phyloP scores from a whole-genome alignment of 2,888 invertebrate genomes.

The Ecdyonurus torrentis region DNA sequence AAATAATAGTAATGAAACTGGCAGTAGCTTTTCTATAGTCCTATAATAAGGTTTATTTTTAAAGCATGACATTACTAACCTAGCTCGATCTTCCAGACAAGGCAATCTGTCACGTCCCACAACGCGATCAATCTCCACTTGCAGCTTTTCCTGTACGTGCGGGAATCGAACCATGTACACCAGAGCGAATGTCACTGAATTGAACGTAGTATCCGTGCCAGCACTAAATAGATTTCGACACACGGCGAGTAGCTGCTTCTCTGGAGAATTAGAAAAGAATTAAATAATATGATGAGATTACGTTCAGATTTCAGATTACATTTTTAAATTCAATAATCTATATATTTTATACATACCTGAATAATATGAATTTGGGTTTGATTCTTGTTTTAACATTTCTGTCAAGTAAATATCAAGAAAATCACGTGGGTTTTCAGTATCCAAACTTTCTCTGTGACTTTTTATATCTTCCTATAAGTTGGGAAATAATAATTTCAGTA shows the following conservation, averaged over 20 bases:
- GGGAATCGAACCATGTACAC: constrained; percentile 16
- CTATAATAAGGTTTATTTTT: too few relatives aligned
- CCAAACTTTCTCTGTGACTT: constrained; percentile 11
- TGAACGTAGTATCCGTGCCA: constrained; percentile 15
- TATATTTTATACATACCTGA: neutral
- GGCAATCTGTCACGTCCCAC: constrained; percentile 17
- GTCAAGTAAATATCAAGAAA: constrained; percentile 14
- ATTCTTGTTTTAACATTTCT: constrained; percentile 8
- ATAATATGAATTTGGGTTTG: neutral
- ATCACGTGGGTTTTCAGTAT: constrained; percentile 12
- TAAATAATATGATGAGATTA: neutral
- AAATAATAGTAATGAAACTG: too few relatives aligned
- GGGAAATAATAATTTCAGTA: neutral
- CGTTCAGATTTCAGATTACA: neutral
- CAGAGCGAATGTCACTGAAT: constrained; percentile 13
- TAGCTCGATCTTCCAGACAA: constrained; percentile 15
- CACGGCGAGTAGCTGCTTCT: constrained; percentile 12
- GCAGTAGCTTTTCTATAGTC: too few relatives aligned
- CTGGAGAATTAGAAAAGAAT: too few relatives aligned
- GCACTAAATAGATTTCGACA: constrained; percentile 14
- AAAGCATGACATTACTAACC: constrained; percentile 11
- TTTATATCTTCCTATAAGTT: constrained; percentile 11
- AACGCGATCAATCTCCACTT: constrained; percentile 18
- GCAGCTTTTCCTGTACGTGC: constrained; percentile 15
- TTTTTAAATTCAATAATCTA: neutral